Percentiles rank a stretch among this genome's conserved stretches.
Evolutionary conservation across 2,888 invertebrate genomes (phyloP).

Genomic region (Vesta saturnalis): DNA sequence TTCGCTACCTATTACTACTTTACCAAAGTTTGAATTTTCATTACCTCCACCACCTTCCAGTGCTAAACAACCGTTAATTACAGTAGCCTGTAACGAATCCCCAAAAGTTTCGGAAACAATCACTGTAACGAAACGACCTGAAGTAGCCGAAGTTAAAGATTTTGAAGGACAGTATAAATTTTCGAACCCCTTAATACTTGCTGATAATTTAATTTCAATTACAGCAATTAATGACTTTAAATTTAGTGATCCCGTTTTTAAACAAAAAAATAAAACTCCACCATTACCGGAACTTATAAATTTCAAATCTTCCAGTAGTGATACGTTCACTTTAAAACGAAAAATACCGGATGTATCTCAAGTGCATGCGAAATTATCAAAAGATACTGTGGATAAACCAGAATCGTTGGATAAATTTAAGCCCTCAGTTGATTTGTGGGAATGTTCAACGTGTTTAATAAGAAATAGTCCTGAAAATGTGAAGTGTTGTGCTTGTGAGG

Average conservation of each 20-base stretch:
- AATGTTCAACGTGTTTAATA: conserved; percentile 72
- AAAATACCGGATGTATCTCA: conserved; percentile 43
- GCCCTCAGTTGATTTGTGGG: conserved; percentile 69
- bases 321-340: conserved; percentile 21
- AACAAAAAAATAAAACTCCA: conserved; percentile 46
- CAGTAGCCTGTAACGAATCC: conserved; percentile 27
- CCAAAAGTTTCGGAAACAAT: conserved; percentile 25
- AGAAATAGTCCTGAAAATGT: conserved; percentile 64
- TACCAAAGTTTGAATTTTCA: conserved; percentile 68
- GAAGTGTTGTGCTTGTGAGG: conserved; percentile 68
- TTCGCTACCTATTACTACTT: conserved; percentile 66
- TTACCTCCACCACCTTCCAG: conserved; percentile 55
- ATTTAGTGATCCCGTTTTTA: conserved; percentile 67
- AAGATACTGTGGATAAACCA: conserved; percentile 39
- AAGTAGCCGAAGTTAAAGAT: neutral
- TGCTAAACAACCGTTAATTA: conserved; percentile 20
- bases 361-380: conserved; percentile 38
- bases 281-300: too few species aligned
- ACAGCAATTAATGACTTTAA: conserved; percentile 66
- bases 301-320: conserved; percentile 50
- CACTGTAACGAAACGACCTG: neutral
- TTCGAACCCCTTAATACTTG: conserved; percentile 64
- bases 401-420: conserved; percentile 62
- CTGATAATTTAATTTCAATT: conserved; percentile 59
- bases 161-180: conserved; percentile 57